Conservation (phyloP, 2,888 invertebrate species). For the Drosophila neotestacea region DNA sequence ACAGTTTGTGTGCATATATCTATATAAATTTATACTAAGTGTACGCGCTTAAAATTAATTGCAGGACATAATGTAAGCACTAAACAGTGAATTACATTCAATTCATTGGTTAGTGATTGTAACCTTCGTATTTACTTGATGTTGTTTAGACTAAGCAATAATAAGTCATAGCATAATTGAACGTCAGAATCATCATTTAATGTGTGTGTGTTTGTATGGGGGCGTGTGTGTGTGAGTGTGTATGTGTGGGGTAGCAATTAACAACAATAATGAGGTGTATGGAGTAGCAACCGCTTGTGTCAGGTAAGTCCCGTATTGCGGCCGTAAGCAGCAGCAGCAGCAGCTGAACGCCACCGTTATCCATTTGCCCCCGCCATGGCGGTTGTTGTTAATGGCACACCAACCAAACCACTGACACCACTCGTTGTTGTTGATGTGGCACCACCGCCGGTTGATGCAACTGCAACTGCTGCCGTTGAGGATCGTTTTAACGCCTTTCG, state of each 20-base stretch:
- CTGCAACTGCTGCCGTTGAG: slow-evolving; percentile 48
- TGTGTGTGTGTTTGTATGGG: background rate
- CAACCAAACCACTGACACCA: slow-evolving; percentile 24
- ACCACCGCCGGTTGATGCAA: slow-evolving; percentile 31
- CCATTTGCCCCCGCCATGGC: slow-evolving; percentile 68
- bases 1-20: background rate
- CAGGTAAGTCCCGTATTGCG: slow-evolving; percentile 60
- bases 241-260: slow-evolving; percentile 11
- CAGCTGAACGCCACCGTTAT: slow-evolving; percentile 63
- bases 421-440: slow-evolving; percentile 17
- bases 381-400: slow-evolving; percentile 50
- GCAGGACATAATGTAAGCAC: too few species aligned
- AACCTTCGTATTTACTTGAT: background rate
- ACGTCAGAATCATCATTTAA: slow-evolving; percentile 12
- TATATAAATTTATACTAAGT: slow-evolving; percentile 25
- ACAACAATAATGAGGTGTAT: slow-evolving; percentile 14
- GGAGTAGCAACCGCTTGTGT: slow-evolving; percentile 44
- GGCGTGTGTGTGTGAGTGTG: too few species aligned
- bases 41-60: slow-evolving; percentile 5
- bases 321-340: slow-evolving; percentile 55
- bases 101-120: background rate
- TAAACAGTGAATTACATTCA: too few species aligned
- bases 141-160: slow-evolving; percentile 13
- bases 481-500: slow-evolving; percentile 91
- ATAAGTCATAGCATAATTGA: slow-evolving; percentile 24